Percentiles rank a stretch among this genome's conserved stretches.
Conservation (phyloP, 2,113 vertebrate genomes). For the Hippolais icterina region DNA sequence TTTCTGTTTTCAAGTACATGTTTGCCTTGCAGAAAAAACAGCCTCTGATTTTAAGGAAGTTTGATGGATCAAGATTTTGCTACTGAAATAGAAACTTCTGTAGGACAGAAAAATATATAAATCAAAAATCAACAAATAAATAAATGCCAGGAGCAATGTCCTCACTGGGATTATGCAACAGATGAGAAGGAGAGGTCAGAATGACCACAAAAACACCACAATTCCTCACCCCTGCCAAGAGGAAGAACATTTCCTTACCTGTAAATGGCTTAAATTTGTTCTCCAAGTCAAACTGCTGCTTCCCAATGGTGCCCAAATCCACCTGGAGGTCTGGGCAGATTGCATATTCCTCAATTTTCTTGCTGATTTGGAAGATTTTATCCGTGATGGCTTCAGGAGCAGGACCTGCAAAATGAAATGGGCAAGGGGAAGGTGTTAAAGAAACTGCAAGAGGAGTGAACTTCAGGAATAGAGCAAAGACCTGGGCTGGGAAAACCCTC, state of each 20-base stretch:
- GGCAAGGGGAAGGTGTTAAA: background rate
- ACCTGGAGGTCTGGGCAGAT: slow-evolving; percentile 95
- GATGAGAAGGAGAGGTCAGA: background rate
- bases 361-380: slow-evolving; percentile 96
- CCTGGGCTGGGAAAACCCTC: background rate
- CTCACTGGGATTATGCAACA: background rate
- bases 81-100: background rate
- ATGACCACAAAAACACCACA: background rate
- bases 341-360: slow-evolving; percentile 90
- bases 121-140: background rate
- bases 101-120: background rate
- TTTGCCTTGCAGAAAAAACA: background rate
- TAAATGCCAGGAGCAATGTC: background rate
- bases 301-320: slow-evolving; percentile 88
- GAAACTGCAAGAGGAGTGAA: background rate
- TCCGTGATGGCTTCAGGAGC: slow-evolving; percentile 94
- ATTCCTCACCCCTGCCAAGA: background rate
- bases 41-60: background rate
- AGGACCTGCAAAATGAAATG: slow-evolving; percentile 78
- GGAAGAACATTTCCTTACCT: slow-evolving; percentile 67
- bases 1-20: background rate
- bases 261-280: slow-evolving; percentile 95
- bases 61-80: background rate
- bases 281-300: slow-evolving; percentile 96
- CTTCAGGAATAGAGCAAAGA: background rate